Percentiles rank a stretch among this genome's conserved stretches.
Evolutionary conservation across 2,797 vertebrate genomes (phyloP).

Genomic region (Urosaurus nigricauda): DNA sequence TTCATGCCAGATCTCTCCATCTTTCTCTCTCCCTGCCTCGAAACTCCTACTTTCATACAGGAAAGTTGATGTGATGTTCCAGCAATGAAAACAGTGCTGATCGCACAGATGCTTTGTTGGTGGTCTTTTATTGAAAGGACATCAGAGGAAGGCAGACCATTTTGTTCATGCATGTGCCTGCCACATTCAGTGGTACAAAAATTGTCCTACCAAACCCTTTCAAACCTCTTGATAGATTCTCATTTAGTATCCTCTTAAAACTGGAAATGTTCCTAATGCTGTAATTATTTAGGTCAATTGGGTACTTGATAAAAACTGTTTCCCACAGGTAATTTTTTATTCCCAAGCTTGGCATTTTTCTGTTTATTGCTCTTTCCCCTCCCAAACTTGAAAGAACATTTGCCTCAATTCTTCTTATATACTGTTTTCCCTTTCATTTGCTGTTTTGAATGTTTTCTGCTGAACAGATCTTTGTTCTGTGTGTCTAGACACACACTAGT

Average conservation of each 20-base stretch:
- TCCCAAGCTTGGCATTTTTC: conserved; percentile 52
- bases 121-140: not conserved
- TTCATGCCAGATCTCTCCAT: not conserved
- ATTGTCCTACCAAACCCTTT: not conserved
- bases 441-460: conserved; percentile 24
- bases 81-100: not conserved
- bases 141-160: not conserved
- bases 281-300: conserved; percentile 53
- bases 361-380: conserved; percentile 42
- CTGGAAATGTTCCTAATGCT: conserved; percentile 55
- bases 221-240: not conserved
- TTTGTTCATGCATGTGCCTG: not conserved
- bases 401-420: conserved; percentile 24
- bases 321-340: conserved; percentile 57
- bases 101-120: not conserved
- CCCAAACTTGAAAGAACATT: conserved; percentile 49
- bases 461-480: conserved; percentile 24
- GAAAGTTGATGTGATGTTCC: not conserved
- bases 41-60: no score
- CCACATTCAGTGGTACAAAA: not conserved
- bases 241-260: conserved; percentile 35
- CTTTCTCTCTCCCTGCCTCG: not conserved
- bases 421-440: conserved; percentile 37
- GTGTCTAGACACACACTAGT: conserved; percentile 6
- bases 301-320: conserved; percentile 37